These are phyloP conservation scores for Hypsibius dujardini DNA, from an alignment of 1,140 invertebrate species.

Conservation along the genomic window DNA sequence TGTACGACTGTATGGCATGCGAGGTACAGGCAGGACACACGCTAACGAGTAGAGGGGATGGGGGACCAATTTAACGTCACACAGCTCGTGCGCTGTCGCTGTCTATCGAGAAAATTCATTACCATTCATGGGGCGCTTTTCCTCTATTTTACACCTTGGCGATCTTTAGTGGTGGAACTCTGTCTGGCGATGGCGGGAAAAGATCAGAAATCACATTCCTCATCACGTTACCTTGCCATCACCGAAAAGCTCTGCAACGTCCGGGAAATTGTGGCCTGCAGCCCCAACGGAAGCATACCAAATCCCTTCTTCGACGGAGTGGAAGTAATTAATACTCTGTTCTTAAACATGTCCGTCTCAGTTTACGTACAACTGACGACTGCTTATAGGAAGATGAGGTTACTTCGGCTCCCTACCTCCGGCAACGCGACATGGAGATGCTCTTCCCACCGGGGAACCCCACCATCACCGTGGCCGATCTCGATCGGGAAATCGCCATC, in stretches of 20 bases:
- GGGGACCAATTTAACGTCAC: too few relatives aligned
- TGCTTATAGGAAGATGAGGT: background rate
- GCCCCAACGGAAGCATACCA: background rate
- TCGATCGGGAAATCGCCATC: background rate
- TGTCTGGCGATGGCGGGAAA: background rate
- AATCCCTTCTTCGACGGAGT: conserved; percentile 9
- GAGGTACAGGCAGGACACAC: too few relatives aligned
- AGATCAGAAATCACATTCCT: background rate
- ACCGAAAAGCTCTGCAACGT: background rate
- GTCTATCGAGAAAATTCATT: too few relatives aligned
- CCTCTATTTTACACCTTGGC: too few relatives aligned
- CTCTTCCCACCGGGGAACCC: background rate
- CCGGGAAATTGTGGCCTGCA: background rate
- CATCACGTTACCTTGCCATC: background rate
- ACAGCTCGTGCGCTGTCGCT: too few relatives aligned
- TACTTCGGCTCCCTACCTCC: background rate
- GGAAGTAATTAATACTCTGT: background rate
- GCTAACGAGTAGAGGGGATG: too few relatives aligned
- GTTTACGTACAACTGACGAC: background rate
- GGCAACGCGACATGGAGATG: background rate
- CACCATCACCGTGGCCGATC: background rate
- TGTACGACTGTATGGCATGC: too few relatives aligned
- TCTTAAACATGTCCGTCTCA: background rate
- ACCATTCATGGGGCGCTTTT: too few relatives aligned
- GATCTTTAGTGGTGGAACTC: background rate